Evolutionary conservation across 2,888 invertebrate species (phyloP).

Genomic region (Oscheius onirici): DNA sequence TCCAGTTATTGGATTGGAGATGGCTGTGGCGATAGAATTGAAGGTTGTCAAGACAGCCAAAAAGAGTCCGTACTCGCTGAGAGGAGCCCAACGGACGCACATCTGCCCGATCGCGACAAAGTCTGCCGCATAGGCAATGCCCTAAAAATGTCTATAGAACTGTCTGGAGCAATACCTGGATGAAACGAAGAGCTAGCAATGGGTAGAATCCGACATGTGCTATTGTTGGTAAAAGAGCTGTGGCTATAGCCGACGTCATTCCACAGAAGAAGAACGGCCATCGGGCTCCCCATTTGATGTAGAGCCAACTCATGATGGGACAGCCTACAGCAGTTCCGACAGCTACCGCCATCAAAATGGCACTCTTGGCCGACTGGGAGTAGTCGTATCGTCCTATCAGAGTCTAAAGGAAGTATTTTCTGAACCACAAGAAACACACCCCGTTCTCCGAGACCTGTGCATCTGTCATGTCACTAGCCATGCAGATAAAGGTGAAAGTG

Average conservation of each 20-base stretch:
- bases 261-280: conserved; percentile 57
- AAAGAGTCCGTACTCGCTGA: conserved; percentile 63
- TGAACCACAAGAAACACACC: conserved; percentile 24
- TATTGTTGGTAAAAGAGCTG: conserved; percentile 45
- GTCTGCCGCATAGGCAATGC: conserved; percentile 49
- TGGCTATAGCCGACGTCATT: conserved; percentile 45
- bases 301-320: conserved; percentile 58
- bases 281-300: conserved; percentile 59
- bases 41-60: conserved; percentile 65
- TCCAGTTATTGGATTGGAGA: conserved; percentile 64
- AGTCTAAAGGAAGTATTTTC: conserved; percentile 40
- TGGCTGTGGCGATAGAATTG: conserved; percentile 58
- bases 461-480: conserved; percentile 51
- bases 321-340: conserved; percentile 60
- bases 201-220: conserved; percentile 45
- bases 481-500: conserved; percentile 52
- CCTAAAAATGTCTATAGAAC: conserved; percentile 26
- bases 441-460: conserved; percentile 40
- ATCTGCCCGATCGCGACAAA: conserved; percentile 57
- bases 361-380: conserved; percentile 51
- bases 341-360: conserved; percentile 60
- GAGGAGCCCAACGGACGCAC: conserved; percentile 63
- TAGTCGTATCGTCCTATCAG: conserved; percentile 53
- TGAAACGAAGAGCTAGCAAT: conserved; percentile 45
- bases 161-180: conserved; percentile 39